These are phyloP conservation scores for Pterobdella sp. DNA, from an alignment of 2,888 invertebrate species.

Conservation along the genomic window DNA sequence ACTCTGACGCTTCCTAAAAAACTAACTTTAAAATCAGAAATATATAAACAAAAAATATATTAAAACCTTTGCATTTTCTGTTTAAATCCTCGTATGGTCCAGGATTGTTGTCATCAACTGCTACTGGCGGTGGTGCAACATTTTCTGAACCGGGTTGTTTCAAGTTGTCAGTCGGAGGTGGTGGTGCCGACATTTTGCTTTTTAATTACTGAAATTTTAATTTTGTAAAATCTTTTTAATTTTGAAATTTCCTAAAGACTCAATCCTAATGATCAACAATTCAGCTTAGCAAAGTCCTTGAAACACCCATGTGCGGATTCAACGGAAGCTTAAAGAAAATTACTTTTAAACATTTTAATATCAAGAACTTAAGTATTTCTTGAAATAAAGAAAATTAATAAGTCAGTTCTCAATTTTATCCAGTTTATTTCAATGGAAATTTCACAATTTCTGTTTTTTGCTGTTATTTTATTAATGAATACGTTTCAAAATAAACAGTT, in stretches of 20 bases:
- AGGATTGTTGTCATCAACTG: conserved; percentile 54
- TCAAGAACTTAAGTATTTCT: too few relatives aligned
- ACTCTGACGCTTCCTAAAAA: background rate
- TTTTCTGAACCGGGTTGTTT: conserved; percentile 34
- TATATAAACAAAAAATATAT: background rate
- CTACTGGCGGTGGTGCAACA: conserved; percentile 28
- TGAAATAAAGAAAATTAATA: too few relatives aligned
- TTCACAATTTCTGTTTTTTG: too few relatives aligned
- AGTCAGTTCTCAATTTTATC: too few relatives aligned
- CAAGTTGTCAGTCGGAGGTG: conserved; percentile 35
- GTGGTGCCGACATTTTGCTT: conserved; percentile 33
- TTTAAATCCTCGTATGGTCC: conserved; percentile 90
- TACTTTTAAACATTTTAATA: conserved; percentile 14
- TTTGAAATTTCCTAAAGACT: background rate
- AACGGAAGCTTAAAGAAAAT: conserved; percentile 21
- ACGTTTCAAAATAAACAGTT: too few relatives aligned
- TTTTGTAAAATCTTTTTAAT: conserved; percentile 29
- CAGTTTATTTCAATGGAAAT: too few relatives aligned
- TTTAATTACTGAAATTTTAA: conserved; percentile 33
- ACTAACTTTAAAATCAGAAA: background rate
- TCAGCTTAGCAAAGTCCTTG: conserved; percentile 18
- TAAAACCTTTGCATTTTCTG: conserved; percentile 60
- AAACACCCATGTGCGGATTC: conserved; percentile 21
- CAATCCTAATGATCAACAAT: conserved; percentile 1
- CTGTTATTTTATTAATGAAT: too few relatives aligned